These are phyloP conservation scores for Amphimallon solstitiale DNA, from an alignment of 2,888 invertebrate species.

Conservation along the genomic window DNA sequence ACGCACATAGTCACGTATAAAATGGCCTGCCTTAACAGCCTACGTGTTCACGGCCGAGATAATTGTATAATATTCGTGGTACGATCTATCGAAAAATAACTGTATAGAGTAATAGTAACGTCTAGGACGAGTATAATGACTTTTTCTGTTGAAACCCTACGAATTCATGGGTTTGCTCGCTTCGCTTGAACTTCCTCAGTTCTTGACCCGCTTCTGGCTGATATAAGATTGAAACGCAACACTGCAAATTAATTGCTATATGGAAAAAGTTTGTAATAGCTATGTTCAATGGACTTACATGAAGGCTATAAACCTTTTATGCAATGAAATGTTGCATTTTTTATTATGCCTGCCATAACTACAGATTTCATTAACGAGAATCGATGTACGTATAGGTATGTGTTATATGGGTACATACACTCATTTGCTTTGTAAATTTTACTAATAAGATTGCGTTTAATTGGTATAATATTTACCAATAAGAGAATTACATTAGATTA, in stretches of 20 bases:
- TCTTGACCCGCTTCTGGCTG: not conserved
- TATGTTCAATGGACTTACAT: slow-evolving; percentile 2
- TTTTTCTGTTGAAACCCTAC: slow-evolving; percentile 5
- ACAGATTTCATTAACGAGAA: not conserved
- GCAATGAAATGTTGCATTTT: not conserved
- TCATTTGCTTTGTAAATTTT: no score
- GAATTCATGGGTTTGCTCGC: not conserved
- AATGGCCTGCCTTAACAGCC: slow-evolving; percentile 48
- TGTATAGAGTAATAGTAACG: slow-evolving; percentile 4
- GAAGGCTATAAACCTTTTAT: slow-evolving; percentile 16
- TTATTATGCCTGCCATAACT: slow-evolving; percentile 1
- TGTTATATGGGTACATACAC: no score
- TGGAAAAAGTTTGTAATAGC: slow-evolving; percentile 15
- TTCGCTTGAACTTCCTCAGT: not conserved
- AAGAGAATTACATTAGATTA: no score
- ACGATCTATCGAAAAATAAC: not conserved
- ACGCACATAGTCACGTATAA: no score
- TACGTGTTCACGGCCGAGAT: slow-evolving; percentile 54
- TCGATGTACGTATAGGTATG: no score
- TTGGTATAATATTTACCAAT: no score
- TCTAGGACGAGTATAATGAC: slow-evolving; percentile 1
- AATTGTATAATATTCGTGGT: slow-evolving; percentile 52
- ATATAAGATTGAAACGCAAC: slow-evolving; percentile 7
- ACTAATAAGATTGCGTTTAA: no score
- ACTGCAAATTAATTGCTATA: slow-evolving; percentile 13